These are phyloP conservation scores for Centruroides sculpturatus DNA, from an alignment of 1,140 invertebrate genomes.

Conservation along the genomic window DNA sequence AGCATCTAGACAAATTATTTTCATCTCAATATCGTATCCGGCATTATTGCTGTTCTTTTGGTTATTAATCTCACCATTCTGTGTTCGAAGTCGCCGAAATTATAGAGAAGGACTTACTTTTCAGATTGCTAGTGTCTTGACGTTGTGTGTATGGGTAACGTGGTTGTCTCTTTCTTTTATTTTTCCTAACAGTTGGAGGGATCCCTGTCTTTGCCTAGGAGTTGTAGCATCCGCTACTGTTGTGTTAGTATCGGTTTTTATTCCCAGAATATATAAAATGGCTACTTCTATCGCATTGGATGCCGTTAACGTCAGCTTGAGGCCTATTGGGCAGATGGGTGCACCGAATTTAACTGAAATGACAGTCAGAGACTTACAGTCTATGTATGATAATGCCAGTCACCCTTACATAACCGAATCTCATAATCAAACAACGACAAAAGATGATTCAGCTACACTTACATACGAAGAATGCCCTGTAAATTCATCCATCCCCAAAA, in stretches of 20 bases:
- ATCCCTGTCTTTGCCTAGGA: slow-evolving; percentile 41
- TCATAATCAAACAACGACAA: no score
- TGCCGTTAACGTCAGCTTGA: no score
- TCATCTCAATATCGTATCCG: slow-evolving; percentile 34
- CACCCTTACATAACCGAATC: no score
- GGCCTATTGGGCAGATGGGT: no score
- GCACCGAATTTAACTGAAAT: no score
- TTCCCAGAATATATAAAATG: slow-evolving; percentile 43
- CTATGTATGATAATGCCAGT: no score
- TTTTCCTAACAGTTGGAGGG: slow-evolving; percentile 30
- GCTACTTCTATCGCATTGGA: slow-evolving; percentile 27
- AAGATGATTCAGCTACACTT: no score
- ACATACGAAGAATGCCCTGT: no score
- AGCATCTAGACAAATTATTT: slow-evolving; percentile 20
- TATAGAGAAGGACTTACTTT: slow-evolving; percentile 44
- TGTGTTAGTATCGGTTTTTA: slow-evolving; percentile 38
- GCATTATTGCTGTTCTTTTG: slow-evolving; percentile 38
- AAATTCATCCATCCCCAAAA: no score
- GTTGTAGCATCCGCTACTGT: slow-evolving; percentile 37
- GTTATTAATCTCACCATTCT: slow-evolving; percentile 35
- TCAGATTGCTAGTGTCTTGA: slow-evolving; percentile 33
- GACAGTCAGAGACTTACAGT: no score
- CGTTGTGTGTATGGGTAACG: slow-evolving; percentile 34
- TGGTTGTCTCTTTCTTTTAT: slow-evolving; percentile 38
- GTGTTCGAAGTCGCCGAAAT: slow-evolving; percentile 39